Conservation (phyloP, 2,797 vertebrate genomes). For the Sebastes wilsoni region DNA sequence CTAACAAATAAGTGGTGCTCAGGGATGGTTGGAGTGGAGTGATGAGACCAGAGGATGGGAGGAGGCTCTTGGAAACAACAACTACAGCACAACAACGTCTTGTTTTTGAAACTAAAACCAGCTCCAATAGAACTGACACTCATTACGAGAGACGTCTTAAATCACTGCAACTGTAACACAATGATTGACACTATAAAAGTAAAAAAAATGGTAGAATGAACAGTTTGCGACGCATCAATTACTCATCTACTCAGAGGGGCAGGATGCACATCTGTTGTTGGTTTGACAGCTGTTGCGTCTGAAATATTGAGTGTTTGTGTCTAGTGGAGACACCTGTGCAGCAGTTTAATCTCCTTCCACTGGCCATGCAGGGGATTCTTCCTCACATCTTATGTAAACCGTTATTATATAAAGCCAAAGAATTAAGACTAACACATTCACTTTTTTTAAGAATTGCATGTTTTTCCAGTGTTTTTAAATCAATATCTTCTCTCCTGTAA, state of each 20-base stretch:
- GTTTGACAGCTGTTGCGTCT: conserved; percentile 1
- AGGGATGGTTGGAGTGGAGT: accelerated
- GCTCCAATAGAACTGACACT: neutral
- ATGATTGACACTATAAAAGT: neutral
- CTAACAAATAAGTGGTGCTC: neutral
- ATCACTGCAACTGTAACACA: neutral
- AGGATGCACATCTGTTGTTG: neutral
- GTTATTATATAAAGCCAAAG: neutral
- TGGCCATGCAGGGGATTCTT: neutral
- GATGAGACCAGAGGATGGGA: neutral
- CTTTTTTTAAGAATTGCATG: neutral
- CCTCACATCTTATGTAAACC: neutral
- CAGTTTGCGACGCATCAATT: neutral
- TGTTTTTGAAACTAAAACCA: neutral
- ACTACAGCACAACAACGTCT: neutral
- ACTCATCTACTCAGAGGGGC: conserved; percentile 1
- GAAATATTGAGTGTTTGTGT: conserved; percentile 5
- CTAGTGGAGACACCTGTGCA: neutral
- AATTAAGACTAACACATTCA: neutral
- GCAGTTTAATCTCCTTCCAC: neutral
- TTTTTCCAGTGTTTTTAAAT: neutral
- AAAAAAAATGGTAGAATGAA: neutral
- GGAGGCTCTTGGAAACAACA: neutral
- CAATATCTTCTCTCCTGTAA: neutral
- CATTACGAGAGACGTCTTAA: neutral